phyloP scores from a whole-genome alignment of 2,797 vertebrate genomes.

The Acanthis flammea region DNA sequence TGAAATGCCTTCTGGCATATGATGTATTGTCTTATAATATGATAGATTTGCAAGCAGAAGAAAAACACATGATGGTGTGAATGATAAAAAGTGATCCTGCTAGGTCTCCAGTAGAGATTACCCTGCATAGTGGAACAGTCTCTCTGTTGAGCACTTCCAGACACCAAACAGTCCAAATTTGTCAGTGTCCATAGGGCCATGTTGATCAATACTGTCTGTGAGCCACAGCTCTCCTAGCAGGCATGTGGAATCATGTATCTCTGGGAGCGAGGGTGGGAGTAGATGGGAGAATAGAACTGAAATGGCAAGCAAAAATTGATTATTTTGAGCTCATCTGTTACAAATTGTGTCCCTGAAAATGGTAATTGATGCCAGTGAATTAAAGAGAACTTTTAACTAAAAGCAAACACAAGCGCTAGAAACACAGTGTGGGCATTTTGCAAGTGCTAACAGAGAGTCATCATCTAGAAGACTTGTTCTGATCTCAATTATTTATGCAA shows the following conservation, averaged over 20 bases:
- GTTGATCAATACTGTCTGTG: background rate
- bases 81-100: background rate
- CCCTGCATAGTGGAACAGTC: background rate
- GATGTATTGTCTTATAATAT: background rate
- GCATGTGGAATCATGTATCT: background rate
- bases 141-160: background rate
- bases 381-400: background rate
- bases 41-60: background rate
- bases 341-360: background rate
- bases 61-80: background rate
- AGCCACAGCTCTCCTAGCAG: background rate
- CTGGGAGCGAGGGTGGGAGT: rapidly evolving
- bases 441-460: background rate
- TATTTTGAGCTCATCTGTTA: background rate
- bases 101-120: background rate
- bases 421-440: background rate
- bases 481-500: background rate
- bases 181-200: background rate
- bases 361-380: background rate
- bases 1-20: background rate
- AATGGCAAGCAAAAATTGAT: background rate
- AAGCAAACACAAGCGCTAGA: background rate
- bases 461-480: background rate
- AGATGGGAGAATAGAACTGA: background rate
- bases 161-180: background rate